Percentiles rank a stretch among this genome's conserved stretches.
These are phyloP conservation scores for Brienomyrus longianalis DNA, from an alignment of 2,113 vertebrate species.

Conservation along the genomic window DNA sequence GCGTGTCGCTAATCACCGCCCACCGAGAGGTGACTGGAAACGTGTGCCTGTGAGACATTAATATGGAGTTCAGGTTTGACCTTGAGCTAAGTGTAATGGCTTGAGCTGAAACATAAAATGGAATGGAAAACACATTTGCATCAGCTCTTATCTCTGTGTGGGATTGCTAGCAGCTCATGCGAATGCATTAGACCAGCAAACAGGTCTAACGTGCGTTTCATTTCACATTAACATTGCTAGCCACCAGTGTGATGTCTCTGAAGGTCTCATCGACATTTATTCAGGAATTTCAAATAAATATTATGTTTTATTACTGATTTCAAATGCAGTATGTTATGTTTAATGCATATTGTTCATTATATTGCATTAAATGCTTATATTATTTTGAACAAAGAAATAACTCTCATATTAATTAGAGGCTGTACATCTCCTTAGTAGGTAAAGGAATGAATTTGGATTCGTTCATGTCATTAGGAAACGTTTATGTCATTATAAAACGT, in stretches of 20 bases:
- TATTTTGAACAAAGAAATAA: neutral
- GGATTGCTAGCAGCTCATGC: neutral
- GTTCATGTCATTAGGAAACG: neutral
- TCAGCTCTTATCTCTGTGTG: neutral
- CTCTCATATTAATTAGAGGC: neutral
- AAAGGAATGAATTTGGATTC: neutral
- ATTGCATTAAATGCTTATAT: neutral
- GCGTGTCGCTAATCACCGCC: neutral
- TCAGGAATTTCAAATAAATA: neutral
- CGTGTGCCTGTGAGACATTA: neutral
- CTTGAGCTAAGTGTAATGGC: slow-evolving; percentile 4
- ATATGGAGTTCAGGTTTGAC: slow-evolving; percentile 8
- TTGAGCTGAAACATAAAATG: neutral
- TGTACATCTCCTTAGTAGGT: neutral
- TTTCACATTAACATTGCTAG: neutral
- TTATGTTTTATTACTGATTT: neutral
- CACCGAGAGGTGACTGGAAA: neutral
- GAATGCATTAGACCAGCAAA: neutral
- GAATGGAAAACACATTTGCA: neutral
- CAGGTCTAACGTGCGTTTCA: neutral
- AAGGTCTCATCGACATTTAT: neutral
- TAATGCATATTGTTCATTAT: neutral
- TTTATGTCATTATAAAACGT: neutral
- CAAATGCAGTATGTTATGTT: neutral
- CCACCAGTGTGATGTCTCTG: neutral